Conservation (phyloP, 2,888 invertebrate genomes). For the Sinopyrophorus schimmeli region DNA sequence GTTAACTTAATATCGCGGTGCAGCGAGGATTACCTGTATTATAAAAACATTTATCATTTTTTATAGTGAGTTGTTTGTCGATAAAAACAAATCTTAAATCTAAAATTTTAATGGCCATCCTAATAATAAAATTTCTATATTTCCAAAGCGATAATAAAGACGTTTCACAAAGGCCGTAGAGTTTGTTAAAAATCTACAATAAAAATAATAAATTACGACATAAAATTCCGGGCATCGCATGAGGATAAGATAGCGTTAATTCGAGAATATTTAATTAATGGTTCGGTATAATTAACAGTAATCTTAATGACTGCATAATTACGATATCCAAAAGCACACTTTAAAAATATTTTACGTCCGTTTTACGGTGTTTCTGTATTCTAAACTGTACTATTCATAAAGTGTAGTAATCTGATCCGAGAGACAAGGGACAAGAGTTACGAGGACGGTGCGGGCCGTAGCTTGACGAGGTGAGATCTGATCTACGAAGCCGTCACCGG, state of each 20-base stretch:
- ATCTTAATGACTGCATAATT: slow-evolving; percentile 19
- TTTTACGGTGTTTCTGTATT: slow-evolving; percentile 42
- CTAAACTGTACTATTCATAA: slow-evolving; percentile 38
- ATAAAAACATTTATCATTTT: no score
- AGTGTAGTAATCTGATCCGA: slow-evolving; percentile 37
- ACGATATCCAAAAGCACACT: slow-evolving; percentile 38
- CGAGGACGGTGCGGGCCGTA: slow-evolving; percentile 33
- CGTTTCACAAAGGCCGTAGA: no score
- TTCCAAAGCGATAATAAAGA: no score
- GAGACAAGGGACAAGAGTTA: slow-evolving; percentile 33
- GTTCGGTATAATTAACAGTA: slow-evolving; percentile 9
- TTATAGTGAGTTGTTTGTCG: no score
- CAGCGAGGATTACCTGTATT: no score
- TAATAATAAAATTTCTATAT: no score
- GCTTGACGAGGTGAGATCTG: slow-evolving; percentile 47
- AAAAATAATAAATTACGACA: no score
- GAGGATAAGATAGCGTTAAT: slow-evolving; percentile 6
- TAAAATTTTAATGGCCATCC: no score
- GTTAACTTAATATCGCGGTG: no score
- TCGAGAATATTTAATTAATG: slow-evolving; percentile 18
- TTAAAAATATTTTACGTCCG: slow-evolving; percentile 43
- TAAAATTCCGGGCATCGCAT: no score
- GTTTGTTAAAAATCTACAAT: no score
- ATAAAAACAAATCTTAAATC: no score
- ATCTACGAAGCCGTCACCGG: slow-evolving; percentile 48